Conservation (phyloP, 2,113 vertebrate species). For the Oreochromis tanganicae region DNA sequence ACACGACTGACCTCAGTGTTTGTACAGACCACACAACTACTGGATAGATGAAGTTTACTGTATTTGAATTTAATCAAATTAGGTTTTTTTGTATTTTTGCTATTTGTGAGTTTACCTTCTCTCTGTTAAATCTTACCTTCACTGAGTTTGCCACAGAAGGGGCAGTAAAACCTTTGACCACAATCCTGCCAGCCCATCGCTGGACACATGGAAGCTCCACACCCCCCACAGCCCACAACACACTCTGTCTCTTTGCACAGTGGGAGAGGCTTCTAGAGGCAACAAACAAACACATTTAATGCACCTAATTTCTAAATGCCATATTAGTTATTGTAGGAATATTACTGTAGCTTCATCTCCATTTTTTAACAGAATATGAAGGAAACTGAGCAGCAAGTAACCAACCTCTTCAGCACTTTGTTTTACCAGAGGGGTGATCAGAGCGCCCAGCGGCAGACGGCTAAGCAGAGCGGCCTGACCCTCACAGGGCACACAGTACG, state of each 20-base stretch:
- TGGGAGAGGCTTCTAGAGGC: conserved; percentile 31
- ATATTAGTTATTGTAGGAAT: neutral
- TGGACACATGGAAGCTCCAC: conserved; percentile 73
- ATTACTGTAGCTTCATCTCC: fast-evolving
- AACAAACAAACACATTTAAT: neutral
- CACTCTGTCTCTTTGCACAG: conserved; percentile 49
- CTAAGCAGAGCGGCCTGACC: conserved; percentile 60
- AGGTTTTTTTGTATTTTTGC: fast-evolving
- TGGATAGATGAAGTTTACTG: neutral
- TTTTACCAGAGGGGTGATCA: conserved; percentile 63
- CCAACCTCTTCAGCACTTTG: conserved; percentile 48
- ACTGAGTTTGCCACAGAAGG: conserved; percentile 72
- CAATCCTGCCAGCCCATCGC: conserved; percentile 77
- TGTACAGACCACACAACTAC: neutral
- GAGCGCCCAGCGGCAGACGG: conserved; percentile 70
- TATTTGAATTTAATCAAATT: fast-evolving
- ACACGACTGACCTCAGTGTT: neutral
- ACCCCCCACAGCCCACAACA: conserved; percentile 58
- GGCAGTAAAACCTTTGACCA: conserved; percentile 75
- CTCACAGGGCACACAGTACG: conserved; percentile 70
- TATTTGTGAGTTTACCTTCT: neutral
- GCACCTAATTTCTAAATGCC: neutral
- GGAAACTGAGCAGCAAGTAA: neutral
- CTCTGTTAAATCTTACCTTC: conserved; percentile 52
- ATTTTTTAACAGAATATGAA: neutral